These are phyloP conservation scores for Tillus elongatus DNA, from an alignment of 2,888 invertebrate genomes.

Conservation along the genomic window DNA sequence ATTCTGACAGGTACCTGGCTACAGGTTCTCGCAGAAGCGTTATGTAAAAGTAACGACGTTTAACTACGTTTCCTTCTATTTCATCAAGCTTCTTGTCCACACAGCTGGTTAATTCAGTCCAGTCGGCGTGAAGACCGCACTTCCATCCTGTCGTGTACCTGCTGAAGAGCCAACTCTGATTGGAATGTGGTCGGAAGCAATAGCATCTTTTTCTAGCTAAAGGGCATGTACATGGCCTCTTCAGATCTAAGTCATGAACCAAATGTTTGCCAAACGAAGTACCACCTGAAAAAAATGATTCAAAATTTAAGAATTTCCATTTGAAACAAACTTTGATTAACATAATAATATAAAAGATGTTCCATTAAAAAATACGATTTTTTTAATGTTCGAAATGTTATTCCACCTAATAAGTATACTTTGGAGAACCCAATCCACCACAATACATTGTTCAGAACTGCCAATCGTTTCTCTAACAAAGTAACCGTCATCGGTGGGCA, in stretches of 20 bases:
- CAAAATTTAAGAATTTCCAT: too few relatives aligned
- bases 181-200: constrained; percentile 84
- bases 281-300: constrained; percentile 54
- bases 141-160: constrained; percentile 96
- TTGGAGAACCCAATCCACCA: too few relatives aligned
- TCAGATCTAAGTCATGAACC: constrained; percentile 86
- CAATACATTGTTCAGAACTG: too few relatives aligned
- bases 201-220: constrained; percentile 80
- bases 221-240: constrained; percentile 90
- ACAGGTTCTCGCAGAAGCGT: constrained; percentile 92
- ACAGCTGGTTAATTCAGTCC: constrained; percentile 91
- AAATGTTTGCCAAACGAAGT: constrained; percentile 95
- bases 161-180: constrained; percentile 96
- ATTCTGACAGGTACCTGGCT: constrained; percentile 89
- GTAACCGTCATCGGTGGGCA: too few relatives aligned
- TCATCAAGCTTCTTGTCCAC: constrained; percentile 87
- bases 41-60: constrained; percentile 82
- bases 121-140: constrained; percentile 96
- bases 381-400: too few relatives aligned
- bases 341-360: too few relatives aligned
- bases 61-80: constrained; percentile 60
- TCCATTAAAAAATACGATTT: too few relatives aligned
- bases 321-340: too few relatives aligned
- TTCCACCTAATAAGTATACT: too few relatives aligned
- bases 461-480: too few relatives aligned